phyloP scores from a whole-genome alignment of 1,140 invertebrate genomes.

The Penaeus japonicus region DNA sequence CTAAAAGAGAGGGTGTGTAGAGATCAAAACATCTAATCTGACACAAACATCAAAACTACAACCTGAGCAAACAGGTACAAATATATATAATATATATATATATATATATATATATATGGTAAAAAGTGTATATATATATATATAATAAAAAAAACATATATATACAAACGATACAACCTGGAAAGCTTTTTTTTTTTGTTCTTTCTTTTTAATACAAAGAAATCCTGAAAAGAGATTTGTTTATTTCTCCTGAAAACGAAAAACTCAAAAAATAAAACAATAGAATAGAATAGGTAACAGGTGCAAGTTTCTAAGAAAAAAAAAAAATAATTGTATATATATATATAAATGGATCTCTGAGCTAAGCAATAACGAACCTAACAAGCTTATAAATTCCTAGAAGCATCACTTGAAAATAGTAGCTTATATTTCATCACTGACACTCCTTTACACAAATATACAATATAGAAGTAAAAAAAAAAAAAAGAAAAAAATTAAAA shows the following conservation, averaged over 20 bases:
- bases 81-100: too few species aligned
- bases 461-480: neutral
- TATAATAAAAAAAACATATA: too few species aligned
- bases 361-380: neutral
- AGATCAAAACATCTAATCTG: neutral
- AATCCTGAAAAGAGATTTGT: slow-evolving; percentile 27
- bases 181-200: slow-evolving; percentile 11
- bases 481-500: too few species aligned
- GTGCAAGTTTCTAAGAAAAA: too few species aligned
- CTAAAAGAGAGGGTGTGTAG: too few species aligned
- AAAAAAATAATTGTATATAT: too few species aligned
- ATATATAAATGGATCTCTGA: neutral
- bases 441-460: neutral
- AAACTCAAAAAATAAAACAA: slow-evolving; percentile 3
- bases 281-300: neutral
- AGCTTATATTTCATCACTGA: neutral
- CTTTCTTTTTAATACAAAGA: neutral
- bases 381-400: neutral
- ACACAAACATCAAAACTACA: neutral
- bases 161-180: neutral
- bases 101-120: too few species aligned
- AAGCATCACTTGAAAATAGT: slow-evolving; percentile 12
- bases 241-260: slow-evolving; percentile 43
- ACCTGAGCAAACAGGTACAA: neutral
- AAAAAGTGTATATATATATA: too few species aligned